Conservation (phyloP, 1,140 invertebrate genomes). For the Stegodyphus dumicola region DNA sequence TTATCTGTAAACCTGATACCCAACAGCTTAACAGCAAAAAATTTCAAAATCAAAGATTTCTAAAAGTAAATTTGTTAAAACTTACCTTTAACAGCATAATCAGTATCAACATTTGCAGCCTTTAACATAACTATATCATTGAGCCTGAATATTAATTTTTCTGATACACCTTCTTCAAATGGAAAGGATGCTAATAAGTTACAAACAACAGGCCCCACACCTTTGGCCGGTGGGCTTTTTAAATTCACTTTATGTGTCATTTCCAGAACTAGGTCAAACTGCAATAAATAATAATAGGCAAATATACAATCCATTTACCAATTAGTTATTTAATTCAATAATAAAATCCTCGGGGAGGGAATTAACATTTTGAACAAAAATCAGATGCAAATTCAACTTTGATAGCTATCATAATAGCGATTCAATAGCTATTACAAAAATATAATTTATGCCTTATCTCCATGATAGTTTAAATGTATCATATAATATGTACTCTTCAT, state of each 20-base stretch:
- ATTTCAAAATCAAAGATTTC: too few relatives aligned
- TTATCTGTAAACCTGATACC: too few relatives aligned
- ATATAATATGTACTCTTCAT: too few relatives aligned
- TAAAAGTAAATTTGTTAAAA: slow-evolving; percentile 3
- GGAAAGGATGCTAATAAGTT: slow-evolving; percentile 71
- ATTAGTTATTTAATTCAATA: neutral
- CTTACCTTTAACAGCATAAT: slow-evolving; percentile 82
- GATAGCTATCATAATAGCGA: too few relatives aligned
- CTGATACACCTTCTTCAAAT: slow-evolving; percentile 74
- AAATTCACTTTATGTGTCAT: slow-evolving; percentile 83
- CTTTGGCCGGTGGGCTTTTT: slow-evolving; percentile 69
- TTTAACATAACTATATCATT: slow-evolving; percentile 83
- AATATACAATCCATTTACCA: neutral
- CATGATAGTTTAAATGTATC: too few relatives aligned
- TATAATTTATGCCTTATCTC: too few relatives aligned
- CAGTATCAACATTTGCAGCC: slow-evolving; percentile 84
- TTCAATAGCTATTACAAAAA: too few relatives aligned
- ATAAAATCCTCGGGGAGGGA: too few relatives aligned
- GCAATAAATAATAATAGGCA: neutral
- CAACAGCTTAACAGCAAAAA: too few relatives aligned
- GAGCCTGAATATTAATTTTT: slow-evolving; percentile 86
- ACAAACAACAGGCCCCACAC: neutral
- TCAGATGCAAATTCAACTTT: too few relatives aligned
- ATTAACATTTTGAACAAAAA: too few relatives aligned
- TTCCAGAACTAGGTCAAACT: slow-evolving; percentile 84